phyloP scores from a whole-genome alignment of 2,113 vertebrate genomes.

The Leptocoma aspasia region DNA sequence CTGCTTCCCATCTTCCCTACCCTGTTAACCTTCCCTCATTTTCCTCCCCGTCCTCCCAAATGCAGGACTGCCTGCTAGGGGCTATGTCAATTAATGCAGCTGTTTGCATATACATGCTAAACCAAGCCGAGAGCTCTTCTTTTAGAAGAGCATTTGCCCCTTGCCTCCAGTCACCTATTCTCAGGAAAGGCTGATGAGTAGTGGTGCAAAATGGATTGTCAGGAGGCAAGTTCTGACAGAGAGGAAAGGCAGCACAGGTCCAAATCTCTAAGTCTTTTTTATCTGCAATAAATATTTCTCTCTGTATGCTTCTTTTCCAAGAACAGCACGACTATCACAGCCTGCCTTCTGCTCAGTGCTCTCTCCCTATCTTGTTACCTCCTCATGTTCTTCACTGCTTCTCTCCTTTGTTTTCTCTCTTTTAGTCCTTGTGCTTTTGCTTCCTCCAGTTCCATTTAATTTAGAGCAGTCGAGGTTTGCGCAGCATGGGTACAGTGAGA shows the following conservation, averaged over 20 bases:
- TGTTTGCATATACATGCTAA: background rate
- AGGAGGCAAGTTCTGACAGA: background rate
- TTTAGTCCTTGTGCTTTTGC: background rate
- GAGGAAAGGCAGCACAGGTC: background rate
- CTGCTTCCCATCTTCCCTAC: background rate
- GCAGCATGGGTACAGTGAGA: background rate
- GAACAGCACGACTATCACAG: background rate
- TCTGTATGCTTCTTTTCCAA: background rate
- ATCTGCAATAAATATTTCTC: background rate
- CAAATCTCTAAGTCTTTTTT: background rate
- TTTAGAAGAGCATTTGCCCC: background rate
- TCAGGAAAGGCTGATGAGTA: background rate
- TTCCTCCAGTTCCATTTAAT: background rate
- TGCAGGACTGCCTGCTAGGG: rapidly evolving
- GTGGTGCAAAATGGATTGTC: background rate
- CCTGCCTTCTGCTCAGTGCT: background rate
- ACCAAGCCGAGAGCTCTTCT: background rate
- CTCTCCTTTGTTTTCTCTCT: background rate
- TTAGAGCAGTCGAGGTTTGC: background rate
- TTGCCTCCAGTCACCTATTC: background rate
- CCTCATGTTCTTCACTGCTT: background rate
- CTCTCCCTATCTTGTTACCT: background rate
- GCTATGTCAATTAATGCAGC: background rate
- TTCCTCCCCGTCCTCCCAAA: background rate
- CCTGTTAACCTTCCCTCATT: background rate